Evolutionary conservation across 2,113 vertebrate species (phyloP).

Genomic region (Malurus elegans): DNA sequence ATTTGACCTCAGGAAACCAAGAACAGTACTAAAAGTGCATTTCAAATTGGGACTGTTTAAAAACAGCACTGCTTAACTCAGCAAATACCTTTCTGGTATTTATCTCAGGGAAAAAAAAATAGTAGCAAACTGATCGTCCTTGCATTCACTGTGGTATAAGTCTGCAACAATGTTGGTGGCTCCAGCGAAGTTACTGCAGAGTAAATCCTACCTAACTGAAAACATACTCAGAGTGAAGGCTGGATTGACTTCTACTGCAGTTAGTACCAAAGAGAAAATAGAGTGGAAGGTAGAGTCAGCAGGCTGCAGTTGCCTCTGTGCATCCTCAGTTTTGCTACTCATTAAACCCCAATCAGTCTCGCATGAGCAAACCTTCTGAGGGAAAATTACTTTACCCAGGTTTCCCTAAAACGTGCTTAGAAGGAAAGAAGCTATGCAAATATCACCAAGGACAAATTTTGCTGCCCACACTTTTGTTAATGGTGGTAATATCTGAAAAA

Average conservation of each 20-base stretch:
- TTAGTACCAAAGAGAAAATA: not conserved
- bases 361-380: not conserved
- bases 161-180: rapidly evolving
- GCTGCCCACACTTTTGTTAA: not conserved
- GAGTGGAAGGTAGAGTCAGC: not conserved
- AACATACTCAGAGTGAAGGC: not conserved
- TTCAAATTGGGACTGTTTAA: not conserved
- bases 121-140: not conserved
- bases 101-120: not conserved
- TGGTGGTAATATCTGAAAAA: not conserved
- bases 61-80: not conserved
- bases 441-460: not conserved
- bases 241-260: not conserved
- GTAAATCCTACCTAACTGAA: not conserved
- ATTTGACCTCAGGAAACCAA: not conserved
- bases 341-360: not conserved
- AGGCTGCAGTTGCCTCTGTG: not conserved
- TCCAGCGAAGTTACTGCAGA: not conserved
- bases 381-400: not conserved
- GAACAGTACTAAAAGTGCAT: not conserved
- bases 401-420: not conserved
- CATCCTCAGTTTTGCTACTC: not conserved
- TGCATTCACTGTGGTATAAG: not conserved
- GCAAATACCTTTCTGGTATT: not conserved
- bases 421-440: not conserved